A percentile compares a stretch with the other conserved stretches of the same genome.
Evolutionary conservation across 2,797 vertebrate genomes (phyloP).

Genomic region (Pipistrellus pipistrellus): DNA sequence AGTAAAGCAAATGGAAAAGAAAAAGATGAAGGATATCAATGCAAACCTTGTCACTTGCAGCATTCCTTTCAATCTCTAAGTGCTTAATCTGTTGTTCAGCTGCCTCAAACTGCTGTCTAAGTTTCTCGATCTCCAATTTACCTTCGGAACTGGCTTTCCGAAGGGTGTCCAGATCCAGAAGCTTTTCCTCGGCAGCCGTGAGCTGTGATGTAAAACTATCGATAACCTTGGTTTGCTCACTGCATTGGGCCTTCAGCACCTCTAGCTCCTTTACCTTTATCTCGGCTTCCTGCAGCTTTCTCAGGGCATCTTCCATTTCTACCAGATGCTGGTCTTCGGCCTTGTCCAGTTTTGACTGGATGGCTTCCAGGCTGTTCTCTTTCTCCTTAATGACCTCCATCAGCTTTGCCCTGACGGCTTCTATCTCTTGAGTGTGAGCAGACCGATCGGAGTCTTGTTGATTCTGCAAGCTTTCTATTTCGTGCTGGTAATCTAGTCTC

Average conservation of each 20-base stretch:
- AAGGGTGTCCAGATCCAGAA: conserved; percentile 90
- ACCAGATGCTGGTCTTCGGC: conserved; percentile 97
- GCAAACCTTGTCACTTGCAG: conserved; percentile 94
- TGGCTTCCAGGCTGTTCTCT: conserved; percentile 92
- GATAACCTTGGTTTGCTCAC: conserved; percentile 89
- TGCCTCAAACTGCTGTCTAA: conserved; percentile 92
- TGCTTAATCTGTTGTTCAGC: conserved; percentile 89
- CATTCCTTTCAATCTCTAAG: conserved; percentile 88
- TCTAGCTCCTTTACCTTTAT: conserved; percentile 95
- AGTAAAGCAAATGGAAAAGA: conserved; percentile 65
- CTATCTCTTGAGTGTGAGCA: conserved; percentile 87
- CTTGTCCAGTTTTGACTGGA: conserved; percentile 92
- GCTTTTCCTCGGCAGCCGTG: conserved; percentile 92
- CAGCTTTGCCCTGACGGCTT: conserved; percentile 89
- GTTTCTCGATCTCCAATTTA: conserved; percentile 92
- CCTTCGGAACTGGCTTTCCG: conserved; percentile 92
- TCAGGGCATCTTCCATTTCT: conserved; percentile 97
- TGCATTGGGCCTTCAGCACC: conserved; percentile 88
- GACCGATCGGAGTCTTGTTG: conserved; percentile 89
- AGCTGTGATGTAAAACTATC: conserved; percentile 90
- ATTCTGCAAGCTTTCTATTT: conserved; percentile 88
- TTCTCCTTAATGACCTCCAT: conserved; percentile 91
- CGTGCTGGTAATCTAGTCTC: conserved; percentile 90
- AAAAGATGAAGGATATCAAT: conserved; percentile 82
- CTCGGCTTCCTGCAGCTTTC: conserved; percentile 95